phyloP scores from a whole-genome alignment of 2,113 vertebrate genomes.

The Pedetes capensis region DNA sequence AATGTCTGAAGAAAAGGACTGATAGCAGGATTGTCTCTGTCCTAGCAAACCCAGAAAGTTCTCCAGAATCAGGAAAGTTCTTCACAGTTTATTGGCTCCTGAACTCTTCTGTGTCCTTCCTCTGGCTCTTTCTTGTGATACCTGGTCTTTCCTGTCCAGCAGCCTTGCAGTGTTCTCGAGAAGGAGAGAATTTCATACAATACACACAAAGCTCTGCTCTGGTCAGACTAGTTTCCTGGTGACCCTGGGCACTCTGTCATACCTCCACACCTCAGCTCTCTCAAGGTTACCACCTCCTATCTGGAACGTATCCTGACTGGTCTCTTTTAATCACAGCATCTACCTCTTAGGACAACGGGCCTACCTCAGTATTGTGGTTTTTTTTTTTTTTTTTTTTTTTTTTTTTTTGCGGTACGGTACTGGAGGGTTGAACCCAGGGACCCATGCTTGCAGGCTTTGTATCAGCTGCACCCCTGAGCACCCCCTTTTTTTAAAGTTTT shows the following conservation, averaged over 20 bases:
- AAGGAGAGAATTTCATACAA: background rate
- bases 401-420: too few species aligned
- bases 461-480: too few species aligned
- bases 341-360: background rate
- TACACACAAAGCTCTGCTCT: background rate
- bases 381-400: too few species aligned
- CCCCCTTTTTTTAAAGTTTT: too few species aligned
- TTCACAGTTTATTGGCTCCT: background rate
- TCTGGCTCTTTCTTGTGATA: background rate
- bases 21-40: background rate
- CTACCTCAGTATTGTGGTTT: too few species aligned
- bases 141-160: background rate
- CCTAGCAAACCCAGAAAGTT: background rate
- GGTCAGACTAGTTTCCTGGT: background rate
- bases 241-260: background rate
- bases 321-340: background rate
- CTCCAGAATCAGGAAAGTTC: background rate
- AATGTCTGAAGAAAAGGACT: background rate
- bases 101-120: background rate
- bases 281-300: background rate
- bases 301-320: background rate
- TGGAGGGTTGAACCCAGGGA: too few species aligned
- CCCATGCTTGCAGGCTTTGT: too few species aligned
- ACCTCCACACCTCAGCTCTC: background rate
- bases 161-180: background rate